Base-by-base conservation (phyloP, 2,888 invertebrate species). In the Oegoconia quadripuncta region DNA sequence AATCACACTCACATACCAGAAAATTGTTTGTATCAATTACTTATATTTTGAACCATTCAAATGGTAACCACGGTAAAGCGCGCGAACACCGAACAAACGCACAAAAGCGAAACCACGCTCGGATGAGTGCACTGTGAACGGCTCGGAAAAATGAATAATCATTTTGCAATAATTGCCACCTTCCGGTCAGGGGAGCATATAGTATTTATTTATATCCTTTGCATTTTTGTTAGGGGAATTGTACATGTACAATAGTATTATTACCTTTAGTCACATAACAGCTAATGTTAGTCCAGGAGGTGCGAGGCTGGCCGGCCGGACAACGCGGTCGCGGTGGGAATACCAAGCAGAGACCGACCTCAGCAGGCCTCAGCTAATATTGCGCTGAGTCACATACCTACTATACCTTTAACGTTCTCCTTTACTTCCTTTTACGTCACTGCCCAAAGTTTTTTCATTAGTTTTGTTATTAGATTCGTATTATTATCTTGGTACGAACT, bases 41-140 rank as follows among this genome's bases (percentile, higher is more conserved):
- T n/a, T n/a, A n/a, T n/a, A n/a, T 69, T 71, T 68, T 64, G 68
- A 67, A 74, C 73, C 69, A 68, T 71, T 67, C 64, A 66, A 77
- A 75, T 70, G 74, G 11, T 27, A 31, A 81, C 80, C 78, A 62
- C 78, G 73, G 67, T 61, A 62, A 64, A 72, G 66, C 68, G 64
- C 59, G 64, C 78, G 77, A 76, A 79, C 74, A 74, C 64, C 73
- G 81, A 77, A 71, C 79, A 77, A 81, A 78, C 74, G 74, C 67
- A 71, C 74, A 81, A 80, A 83, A 82, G 80, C 75, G 79, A 73
- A 77, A 73, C 76, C 81, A 80, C 79, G 81, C 78, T 75, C 82
- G 82, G 74, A 42, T 71, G 77, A 57, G 72, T 74, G 70, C 74
- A 64, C 68, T 50, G 62, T 70, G 69, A 59, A 60, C 68, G 62